Percentiles rank a stretch among this genome's conserved stretches.
These are phyloP conservation scores for Antennarius striatus DNA, from an alignment of 2,113 vertebrate genomes.

Conservation along the genomic window DNA sequence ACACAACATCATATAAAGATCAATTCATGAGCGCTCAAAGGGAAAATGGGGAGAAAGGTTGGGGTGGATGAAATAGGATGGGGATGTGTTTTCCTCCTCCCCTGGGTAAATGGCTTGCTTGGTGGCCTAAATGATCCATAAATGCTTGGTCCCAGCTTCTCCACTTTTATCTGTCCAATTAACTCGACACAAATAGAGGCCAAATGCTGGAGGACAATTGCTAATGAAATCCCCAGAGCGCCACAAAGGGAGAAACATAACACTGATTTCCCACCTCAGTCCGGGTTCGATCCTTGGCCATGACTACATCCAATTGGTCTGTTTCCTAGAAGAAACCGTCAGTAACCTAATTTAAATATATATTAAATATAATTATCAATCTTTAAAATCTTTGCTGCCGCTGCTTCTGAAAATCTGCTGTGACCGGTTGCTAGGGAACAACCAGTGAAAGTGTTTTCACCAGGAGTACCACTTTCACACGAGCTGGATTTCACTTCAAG, in stretches of 20 bases:
- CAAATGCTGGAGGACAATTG: conserved; percentile 39
- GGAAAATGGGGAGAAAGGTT: conserved; percentile 26
- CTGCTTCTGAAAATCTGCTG: conserved; percentile 34
- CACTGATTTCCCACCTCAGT: neutral
- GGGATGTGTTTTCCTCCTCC: conserved; percentile 61
- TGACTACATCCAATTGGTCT: conserved; percentile 17
- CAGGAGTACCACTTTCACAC: conserved; percentile 35
- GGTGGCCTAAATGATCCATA: conserved; percentile 58
- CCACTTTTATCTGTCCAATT: conserved; percentile 59
- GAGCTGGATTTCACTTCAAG: conserved; percentile 50
- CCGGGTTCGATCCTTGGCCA: conserved; percentile 22
- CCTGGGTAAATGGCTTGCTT: conserved; percentile 37
- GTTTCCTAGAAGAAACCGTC: conserved; percentile 1
- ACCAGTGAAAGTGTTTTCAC: conserved; percentile 47
- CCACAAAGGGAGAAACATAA: conserved; percentile 51
- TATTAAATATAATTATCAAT: conserved; percentile 62
- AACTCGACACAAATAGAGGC: conserved; percentile 58
- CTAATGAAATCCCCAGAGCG: conserved; percentile 59
- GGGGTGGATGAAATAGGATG: conserved; percentile 36
- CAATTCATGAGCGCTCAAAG: conserved; percentile 62
- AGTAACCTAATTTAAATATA: conserved; percentile 57
- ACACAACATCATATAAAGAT: conserved; percentile 63
- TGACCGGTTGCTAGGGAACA: conserved; percentile 74
- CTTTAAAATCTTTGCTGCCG: conserved; percentile 44
- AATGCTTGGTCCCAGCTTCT: conserved; percentile 20